These are phyloP conservation scores for Copidosoma floridanum DNA, from an alignment of 1,140 invertebrate genomes.

Conservation along the genomic window DNA sequence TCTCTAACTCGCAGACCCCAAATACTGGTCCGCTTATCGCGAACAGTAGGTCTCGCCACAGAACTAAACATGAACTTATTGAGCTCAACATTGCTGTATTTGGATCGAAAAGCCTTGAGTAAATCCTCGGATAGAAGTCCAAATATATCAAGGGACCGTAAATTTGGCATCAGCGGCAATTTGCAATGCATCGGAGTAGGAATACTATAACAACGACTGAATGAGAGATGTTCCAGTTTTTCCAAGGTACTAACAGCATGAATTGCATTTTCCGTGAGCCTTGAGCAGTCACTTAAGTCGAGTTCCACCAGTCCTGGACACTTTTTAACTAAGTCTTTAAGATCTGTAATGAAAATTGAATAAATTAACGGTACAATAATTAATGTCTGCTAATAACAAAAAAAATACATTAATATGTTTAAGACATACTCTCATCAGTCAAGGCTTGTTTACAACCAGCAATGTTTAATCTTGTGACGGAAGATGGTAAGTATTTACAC, in stretches of 20 bases:
- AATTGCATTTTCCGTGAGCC: constrained; percentile 64
- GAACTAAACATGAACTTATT: constrained; percentile 75
- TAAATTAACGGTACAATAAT: too few relatives aligned
- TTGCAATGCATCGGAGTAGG: constrained; percentile 58
- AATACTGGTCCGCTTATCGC: constrained; percentile 78
- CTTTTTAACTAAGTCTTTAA: constrained; percentile 62
- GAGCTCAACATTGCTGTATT: constrained; percentile 59
- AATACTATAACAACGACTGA: constrained; percentile 83
- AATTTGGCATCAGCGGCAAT: constrained; percentile 58
- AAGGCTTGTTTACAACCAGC: constrained; percentile 76
- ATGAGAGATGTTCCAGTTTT: constrained; percentile 75
- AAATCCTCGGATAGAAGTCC: constrained; percentile 66
- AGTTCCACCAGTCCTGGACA: constrained; percentile 77
- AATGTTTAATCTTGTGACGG: constrained; percentile 73
- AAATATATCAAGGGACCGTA: constrained; percentile 75
- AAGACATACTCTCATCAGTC: constrained; percentile 69
- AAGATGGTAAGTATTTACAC: constrained; percentile 62
- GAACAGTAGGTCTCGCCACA: constrained; percentile 84
- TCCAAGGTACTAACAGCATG: constrained; percentile 63
- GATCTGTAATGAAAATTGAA: constrained; percentile 60
- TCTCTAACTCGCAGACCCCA: constrained; percentile 85
- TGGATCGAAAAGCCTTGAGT: constrained; percentile 60
- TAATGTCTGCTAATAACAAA: neutral
- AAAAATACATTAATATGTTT: neutral
- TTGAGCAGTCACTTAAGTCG: constrained; percentile 83